Evolutionary conservation across 1,140 invertebrate species (phyloP).

Genomic region (Drosophila leontia): DNA sequence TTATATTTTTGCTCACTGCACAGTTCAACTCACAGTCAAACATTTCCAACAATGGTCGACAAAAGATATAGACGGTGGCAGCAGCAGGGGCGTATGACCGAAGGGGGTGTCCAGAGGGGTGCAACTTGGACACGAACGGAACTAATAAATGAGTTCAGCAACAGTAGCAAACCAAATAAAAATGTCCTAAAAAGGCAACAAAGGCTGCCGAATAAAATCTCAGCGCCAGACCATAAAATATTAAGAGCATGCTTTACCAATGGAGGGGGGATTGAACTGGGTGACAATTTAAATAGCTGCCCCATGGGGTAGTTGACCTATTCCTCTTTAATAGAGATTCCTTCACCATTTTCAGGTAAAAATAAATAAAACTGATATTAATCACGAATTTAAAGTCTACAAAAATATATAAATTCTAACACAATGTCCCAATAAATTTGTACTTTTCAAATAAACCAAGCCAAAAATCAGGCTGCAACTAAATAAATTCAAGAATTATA

Average conservation of each 20-base stretch:
- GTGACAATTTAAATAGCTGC: constrained; percentile 57
- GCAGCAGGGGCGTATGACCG: background rate
- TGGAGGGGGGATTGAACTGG: constrained; percentile 11
- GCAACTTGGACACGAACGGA: constrained; percentile 49
- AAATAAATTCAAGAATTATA: background rate
- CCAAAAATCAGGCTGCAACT: background rate
- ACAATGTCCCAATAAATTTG: too few species aligned
- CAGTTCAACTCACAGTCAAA: constrained; percentile 67
- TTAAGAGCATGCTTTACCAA: constrained; percentile 62
- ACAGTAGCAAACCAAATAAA: constrained; percentile 70
- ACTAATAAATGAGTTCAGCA: constrained; percentile 81
- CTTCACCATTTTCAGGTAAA: too few species aligned
- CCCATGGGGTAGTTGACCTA: background rate
- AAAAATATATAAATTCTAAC: too few species aligned
- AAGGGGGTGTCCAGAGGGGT: background rate
- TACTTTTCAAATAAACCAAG: background rate
- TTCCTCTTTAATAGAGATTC: background rate
- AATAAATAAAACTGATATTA: too few species aligned
- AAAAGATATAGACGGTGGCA: constrained; percentile 6
- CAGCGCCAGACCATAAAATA: constrained; percentile 67
- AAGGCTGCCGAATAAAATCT: constrained; percentile 54
- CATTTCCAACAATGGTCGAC: constrained; percentile 68
- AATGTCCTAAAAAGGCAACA: constrained; percentile 37
- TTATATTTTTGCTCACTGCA: constrained; percentile 13
- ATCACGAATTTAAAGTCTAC: too few species aligned